phyloP scores from a whole-genome alignment of 1,140 invertebrate genomes.

The Zaprionus gabonicus region DNA sequence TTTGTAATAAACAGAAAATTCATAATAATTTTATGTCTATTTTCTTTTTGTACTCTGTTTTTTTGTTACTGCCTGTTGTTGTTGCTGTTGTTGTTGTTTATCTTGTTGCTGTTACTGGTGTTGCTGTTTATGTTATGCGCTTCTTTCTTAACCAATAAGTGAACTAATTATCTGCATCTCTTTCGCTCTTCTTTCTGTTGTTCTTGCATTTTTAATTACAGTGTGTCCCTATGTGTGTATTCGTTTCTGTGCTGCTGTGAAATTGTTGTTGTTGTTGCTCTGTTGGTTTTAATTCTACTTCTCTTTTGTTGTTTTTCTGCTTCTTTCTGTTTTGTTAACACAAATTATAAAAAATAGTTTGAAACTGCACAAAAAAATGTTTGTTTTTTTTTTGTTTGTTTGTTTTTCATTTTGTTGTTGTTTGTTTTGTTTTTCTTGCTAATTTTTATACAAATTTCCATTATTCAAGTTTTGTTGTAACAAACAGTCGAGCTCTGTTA shows the following conservation, averaged over 20 bases:
- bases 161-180: conserved; percentile 47
- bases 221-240: conserved; percentile 62
- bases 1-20: conserved; percentile 62
- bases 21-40: conserved; percentile 74
- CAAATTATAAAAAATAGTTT: conserved; percentile 41
- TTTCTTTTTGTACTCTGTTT: conserved; percentile 70
- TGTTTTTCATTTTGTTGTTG: conserved; percentile 20
- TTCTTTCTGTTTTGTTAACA: not conserved
- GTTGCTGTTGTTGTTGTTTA: conserved; percentile 22
- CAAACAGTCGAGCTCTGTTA: not conserved
- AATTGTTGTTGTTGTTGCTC: conserved; percentile 12
- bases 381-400: conserved; percentile 14
- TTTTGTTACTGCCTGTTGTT: conserved; percentile 49
- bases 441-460: conserved; percentile 18
- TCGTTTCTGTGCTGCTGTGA: conserved; percentile 8
- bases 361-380: conserved; percentile 60
- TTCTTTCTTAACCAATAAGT: conserved; percentile 68
- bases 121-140: conserved; percentile 23
- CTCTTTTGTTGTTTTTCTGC: conserved; percentile 27
- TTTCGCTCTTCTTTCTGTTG: conserved; percentile 7
- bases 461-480: conserved; percentile 4
- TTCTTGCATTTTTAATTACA: conserved; percentile 64
- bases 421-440: conserved; percentile 17
- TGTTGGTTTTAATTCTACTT: conserved; percentile 16
- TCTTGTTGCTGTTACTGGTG: conserved; percentile 39